Conservation (phyloP, 2,888 invertebrate species). For the Heteromyza rotundicornis region DNA sequence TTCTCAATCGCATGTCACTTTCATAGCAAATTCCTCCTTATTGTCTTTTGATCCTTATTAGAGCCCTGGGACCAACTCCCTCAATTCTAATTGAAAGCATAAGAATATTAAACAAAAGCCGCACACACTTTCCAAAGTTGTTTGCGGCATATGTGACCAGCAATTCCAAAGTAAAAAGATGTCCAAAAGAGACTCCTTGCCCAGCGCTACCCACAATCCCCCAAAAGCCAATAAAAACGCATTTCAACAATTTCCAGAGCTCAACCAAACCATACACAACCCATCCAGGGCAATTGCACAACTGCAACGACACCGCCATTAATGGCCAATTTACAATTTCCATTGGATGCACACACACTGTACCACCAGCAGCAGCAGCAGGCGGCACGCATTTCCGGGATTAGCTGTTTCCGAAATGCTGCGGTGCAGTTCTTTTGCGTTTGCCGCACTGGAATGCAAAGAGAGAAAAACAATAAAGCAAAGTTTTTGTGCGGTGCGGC, state of each 20-base stretch:
- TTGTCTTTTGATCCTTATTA: no score
- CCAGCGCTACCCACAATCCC: neutral
- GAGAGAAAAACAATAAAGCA: conserved; percentile 14
- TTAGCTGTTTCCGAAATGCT: conserved; percentile 7
- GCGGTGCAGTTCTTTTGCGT: no score
- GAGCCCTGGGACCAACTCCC: no score
- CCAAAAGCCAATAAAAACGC: conserved; percentile 14
- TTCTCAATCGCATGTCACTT: no score
- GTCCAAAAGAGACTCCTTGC: neutral
- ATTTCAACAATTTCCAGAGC: conserved; percentile 13
- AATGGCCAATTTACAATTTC: conserved; percentile 15
- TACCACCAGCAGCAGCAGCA: neutral
- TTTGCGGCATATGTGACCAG: neutral
- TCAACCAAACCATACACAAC: conserved; percentile 5
- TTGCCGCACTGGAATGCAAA: neutral
- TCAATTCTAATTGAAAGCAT: no score
- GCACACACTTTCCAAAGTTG: no score
- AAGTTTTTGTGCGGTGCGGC: conserved; percentile 4
- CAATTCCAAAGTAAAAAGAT: neutral
- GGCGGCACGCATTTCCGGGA: conserved; percentile 14
- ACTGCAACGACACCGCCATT: conserved; percentile 9
- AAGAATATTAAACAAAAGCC: no score
- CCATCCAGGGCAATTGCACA: neutral
- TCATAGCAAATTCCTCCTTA: no score
- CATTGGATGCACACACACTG: neutral